phyloP scores from a whole-genome alignment of 2,888 invertebrate species.

The Lepidonotus clava region DNA sequence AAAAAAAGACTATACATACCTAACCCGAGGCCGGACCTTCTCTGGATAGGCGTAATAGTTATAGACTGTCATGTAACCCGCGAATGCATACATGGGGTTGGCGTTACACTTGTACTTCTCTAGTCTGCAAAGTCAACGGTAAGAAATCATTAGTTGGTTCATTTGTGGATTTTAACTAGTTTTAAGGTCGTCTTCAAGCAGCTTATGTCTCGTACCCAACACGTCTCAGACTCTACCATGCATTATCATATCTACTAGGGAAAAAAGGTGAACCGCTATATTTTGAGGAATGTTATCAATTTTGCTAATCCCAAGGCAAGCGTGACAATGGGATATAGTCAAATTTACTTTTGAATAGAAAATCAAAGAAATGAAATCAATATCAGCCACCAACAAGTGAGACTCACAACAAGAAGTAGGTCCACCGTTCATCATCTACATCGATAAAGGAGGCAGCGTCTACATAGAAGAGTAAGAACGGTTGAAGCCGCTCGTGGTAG shows the following conservation, averaged over 20 bases:
- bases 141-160: not conserved
- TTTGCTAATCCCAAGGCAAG: too few relatives aligned
- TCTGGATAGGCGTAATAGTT: constrained; percentile 96
- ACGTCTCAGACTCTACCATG: too few relatives aligned
- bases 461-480: constrained; percentile 96
- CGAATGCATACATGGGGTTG: constrained; percentile 86
- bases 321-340: too few relatives aligned
- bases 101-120: constrained; percentile 80
- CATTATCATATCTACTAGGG: too few relatives aligned
- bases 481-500: constrained; percentile 92
- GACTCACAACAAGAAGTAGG: constrained; percentile 78
- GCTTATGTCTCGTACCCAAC: too few relatives aligned
- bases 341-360: too few relatives aligned
- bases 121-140: constrained; percentile 72
- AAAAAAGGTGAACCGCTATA: too few relatives aligned
- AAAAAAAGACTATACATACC: too few relatives aligned
- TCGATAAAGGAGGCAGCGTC: constrained; percentile 98
- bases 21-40: constrained; percentile 91
- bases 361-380: too few relatives aligned
- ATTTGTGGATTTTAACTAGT: not conserved
- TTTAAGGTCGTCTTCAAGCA: not conserved
- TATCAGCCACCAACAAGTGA: not conserved
- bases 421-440: constrained; percentile 94
- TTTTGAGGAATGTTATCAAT: too few relatives aligned
- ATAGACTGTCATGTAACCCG: constrained; percentile 95